Evolutionary conservation across 1,140 invertebrate species (phyloP).

Genomic region (Parasteatoda tepidariorum): DNA sequence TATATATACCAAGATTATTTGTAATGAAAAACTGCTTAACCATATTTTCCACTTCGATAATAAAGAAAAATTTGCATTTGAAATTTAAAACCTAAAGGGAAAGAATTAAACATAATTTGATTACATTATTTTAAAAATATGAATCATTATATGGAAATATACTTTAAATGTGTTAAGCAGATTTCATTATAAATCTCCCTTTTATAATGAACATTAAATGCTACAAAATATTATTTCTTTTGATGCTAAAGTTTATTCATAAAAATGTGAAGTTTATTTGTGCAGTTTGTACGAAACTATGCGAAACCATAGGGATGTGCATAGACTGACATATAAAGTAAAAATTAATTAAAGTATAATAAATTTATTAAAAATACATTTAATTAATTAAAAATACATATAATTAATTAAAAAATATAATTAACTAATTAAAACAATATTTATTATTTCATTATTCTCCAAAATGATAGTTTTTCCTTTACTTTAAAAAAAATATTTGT

Average conservation of each 20-base stretch:
- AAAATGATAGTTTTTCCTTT: no score
- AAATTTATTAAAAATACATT: no score
- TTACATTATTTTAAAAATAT: not conserved
- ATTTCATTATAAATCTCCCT: constrained; percentile 10
- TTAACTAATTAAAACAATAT: no score
- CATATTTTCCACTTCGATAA: not conserved
- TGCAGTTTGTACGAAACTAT: constrained; percentile 4
- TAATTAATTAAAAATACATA: no score
- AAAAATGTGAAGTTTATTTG: not conserved
- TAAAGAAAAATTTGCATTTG: not conserved
- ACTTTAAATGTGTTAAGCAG: not conserved
- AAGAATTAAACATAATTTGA: no score
- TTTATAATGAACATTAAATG: constrained; percentile 15
- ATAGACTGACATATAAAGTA: not conserved
- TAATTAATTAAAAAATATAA: no score
- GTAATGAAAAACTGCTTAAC: constrained; percentile 7
- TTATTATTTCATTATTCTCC: no score
- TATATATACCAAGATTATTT: constrained; percentile 24
- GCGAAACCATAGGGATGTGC: not conserved
- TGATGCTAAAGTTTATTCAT: not conserved
- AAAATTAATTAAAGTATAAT: no score
- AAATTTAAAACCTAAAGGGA: not conserved
- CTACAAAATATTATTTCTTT: constrained; percentile 4
- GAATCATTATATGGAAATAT: not conserved
- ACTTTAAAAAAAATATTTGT: no score